Evolutionary conservation across 2,113 vertebrate species (phyloP), one percentile per base, ranked within the genome.

Genomic region (Clarias magur): DNA sequence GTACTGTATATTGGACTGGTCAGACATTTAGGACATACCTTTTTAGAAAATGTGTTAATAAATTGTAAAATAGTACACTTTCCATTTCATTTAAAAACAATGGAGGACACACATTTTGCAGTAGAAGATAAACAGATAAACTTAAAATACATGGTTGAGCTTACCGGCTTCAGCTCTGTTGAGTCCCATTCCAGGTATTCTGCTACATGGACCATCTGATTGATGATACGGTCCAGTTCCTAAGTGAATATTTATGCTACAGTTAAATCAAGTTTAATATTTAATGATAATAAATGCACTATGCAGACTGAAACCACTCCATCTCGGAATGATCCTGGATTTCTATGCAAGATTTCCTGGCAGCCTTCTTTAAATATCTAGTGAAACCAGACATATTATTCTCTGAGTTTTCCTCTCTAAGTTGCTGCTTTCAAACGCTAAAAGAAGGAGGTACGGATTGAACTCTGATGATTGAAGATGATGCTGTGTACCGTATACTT

Each of bases 101-200:
- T 30, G 1, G 13, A 30, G 6, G 13, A 53, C 25, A 25, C 4
- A 27, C 27, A 57, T 56, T 57, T 30, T 80, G n/a, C 79, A 80
- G 27, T 38, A 21, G 17, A 34, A 1, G 34, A 21, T 21, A 80
- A 5, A 4, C 6, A 80, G 8, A 25, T 56, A 80, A 23, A 83
- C 9, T 27, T 62, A 7, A 86, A 25, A 27, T 10, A 53, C 82
- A 30, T 15, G 30, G 79, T 9, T 75, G 30, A 60, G 9, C 94
- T 93, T 92, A 96, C 95, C 5, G 98, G 97, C 62, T 93, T 94
- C 72, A 99, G 95, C 90, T 99, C 98, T 0, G 95, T 97, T 34
- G 97, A 97, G 68, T 99, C 97, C 98, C 98, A 99, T 91, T 99
- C 96, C 92, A 99, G 94, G 90, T 99, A 99, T 91, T 97, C 97